Percentiles rank a stretch among this genome's conserved stretches.
These are phyloP conservation scores for Aphidoletes aphidimyza DNA, from an alignment of 2,888 invertebrate genomes.

Conservation along the genomic window DNA sequence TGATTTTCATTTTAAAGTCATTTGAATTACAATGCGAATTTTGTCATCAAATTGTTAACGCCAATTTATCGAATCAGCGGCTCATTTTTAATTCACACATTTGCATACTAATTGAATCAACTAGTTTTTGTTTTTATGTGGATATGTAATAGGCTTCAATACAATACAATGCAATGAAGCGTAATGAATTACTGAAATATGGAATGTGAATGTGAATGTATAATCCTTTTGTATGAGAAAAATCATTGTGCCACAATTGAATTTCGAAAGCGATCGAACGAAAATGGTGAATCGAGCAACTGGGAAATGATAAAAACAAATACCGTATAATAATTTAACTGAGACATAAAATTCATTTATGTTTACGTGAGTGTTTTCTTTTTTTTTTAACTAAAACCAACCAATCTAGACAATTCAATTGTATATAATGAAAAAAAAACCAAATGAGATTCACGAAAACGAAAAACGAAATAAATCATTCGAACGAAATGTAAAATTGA, in stretches of 20 bases:
- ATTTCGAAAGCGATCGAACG: background rate
- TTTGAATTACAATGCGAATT: background rate
- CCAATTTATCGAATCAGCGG: slow-evolving; percentile 46
- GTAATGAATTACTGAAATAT: background rate
- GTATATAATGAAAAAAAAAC: too few relatives aligned
- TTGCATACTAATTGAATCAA: slow-evolving; percentile 12
- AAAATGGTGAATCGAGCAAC: background rate
- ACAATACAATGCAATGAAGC: slow-evolving; percentile 13
- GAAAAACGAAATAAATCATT: background rate
- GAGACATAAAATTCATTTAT: too few relatives aligned
- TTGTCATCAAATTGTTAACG: slow-evolving; percentile 43
- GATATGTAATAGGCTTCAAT: background rate
- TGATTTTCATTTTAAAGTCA: background rate
- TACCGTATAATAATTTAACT: too few relatives aligned
- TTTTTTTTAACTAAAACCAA: too few relatives aligned
- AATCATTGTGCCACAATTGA: too few relatives aligned
- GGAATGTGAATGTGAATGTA: background rate
- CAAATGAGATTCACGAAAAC: background rate
- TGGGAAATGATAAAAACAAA: too few relatives aligned
- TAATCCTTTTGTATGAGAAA: too few relatives aligned
- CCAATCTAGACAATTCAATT: too few relatives aligned
- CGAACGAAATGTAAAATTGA: background rate
- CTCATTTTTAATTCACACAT: slow-evolving; percentile 7
- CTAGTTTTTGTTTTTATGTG: background rate
- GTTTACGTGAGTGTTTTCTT: too few relatives aligned